Percentiles rank a stretch among this genome's conserved stretches.
These are phyloP conservation scores for Nannospalax galili DNA, from an alignment of 2,113 vertebrate species.

Conservation along the genomic window DNA sequence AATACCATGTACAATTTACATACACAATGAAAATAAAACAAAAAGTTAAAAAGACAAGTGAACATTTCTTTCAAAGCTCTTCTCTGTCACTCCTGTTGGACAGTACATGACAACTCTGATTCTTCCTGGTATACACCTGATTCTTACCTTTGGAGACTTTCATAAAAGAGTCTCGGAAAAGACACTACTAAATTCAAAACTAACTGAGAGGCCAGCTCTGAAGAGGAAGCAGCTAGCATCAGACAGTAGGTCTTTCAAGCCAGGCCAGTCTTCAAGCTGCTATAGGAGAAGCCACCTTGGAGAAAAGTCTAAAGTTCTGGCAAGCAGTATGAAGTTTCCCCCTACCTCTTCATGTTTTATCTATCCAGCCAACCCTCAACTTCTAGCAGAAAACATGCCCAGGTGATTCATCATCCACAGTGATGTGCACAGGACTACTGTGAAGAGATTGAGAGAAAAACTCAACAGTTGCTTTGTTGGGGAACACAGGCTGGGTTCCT, in stretches of 20 bases:
- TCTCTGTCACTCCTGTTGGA: neutral
- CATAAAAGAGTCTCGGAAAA: neutral
- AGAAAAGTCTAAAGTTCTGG: neutral
- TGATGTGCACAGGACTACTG: neutral
- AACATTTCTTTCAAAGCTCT: neutral
- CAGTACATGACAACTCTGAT: neutral
- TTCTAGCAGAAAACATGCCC: neutral
- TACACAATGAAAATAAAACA: neutral
- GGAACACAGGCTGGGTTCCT: neutral
- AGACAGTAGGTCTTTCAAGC: neutral
- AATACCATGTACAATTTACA: neutral
- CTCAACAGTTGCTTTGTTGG: neutral
- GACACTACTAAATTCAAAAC: neutral
- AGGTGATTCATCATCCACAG: neutral
- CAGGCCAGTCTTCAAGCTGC: neutral
- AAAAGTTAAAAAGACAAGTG: neutral
- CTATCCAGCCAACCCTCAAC: neutral
- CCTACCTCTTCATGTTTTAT: no score
- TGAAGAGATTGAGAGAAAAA: neutral
- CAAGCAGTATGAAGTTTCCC: neutral
- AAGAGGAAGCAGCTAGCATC: neutral
- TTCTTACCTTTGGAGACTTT: neutral
- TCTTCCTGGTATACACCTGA: neutral
- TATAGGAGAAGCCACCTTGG: neutral
- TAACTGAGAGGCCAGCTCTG: neutral